A percentile compares a stretch with the other conserved stretches of the same genome.
phyloP scores from a whole-genome alignment of 2,113 vertebrate species.

The Forbesichthys agassizii region DNA sequence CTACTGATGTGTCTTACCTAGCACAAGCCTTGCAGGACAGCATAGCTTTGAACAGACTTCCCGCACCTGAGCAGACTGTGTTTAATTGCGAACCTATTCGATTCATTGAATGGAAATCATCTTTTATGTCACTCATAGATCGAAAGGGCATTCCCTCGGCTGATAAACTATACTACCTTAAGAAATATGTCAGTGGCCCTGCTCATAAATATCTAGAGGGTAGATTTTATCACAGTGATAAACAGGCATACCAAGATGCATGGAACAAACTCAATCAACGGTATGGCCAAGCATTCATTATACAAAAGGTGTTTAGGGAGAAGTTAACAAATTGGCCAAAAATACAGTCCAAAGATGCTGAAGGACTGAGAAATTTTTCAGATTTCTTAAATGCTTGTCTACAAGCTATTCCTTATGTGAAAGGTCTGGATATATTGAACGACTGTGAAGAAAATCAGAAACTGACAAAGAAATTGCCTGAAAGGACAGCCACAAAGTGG shows the following conservation, averaged over 20 bases:
- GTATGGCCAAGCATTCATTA: constrained; percentile 21
- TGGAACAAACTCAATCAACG: constrained; percentile 15
- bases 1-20: not conserved
- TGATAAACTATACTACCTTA: constrained; percentile 23
- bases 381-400: not conserved
- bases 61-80: constrained; percentile 5
- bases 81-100: constrained; percentile 22
- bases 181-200: constrained; percentile 19
- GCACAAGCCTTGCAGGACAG: constrained; percentile 27
- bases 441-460: constrained; percentile 37
- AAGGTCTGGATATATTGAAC: constrained; percentile 23
- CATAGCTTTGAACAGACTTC: constrained; percentile 28
- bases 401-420: constrained; percentile 18
- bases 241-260: constrained; percentile 12
- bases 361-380: constrained; percentile 1
- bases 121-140: constrained; percentile 21
- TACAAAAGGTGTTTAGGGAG: constrained; percentile 22
- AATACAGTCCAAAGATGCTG: constrained; percentile 15
- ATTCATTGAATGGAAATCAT: constrained; percentile 28
- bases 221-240: constrained; percentile 14
- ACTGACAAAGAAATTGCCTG: constrained; percentile 5
- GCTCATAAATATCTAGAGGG: constrained; percentile 13
- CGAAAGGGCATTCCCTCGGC: constrained; percentile 5
- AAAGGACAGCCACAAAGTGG: constrained; percentile 3
- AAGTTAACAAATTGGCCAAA: constrained; percentile 24